These are phyloP conservation scores for Daubentonia madagascariensis DNA, from an alignment of 2,113 vertebrate species.

Conservation along the genomic window DNA sequence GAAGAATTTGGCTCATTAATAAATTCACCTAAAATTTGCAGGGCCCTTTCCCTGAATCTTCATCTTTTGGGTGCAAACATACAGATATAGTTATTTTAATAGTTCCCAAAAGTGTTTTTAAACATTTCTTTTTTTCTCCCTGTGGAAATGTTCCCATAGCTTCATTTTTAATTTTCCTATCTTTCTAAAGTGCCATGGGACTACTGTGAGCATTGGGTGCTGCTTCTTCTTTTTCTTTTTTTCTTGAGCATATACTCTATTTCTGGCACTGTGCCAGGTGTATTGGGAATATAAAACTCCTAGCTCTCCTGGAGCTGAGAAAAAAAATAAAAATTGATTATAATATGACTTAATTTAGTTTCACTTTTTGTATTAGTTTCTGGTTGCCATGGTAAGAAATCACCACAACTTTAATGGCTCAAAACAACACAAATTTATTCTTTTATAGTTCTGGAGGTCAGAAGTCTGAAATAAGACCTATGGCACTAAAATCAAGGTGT, in stretches of 20 bases:
- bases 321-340: not conserved
- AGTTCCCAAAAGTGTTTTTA: not conserved
- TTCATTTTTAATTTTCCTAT: not conserved
- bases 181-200: not conserved
- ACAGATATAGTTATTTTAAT: not conserved
- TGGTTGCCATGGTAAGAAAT: not conserved
- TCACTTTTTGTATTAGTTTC: conserved; percentile 6
- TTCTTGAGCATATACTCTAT: not conserved
- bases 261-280: not conserved
- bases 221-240: not conserved
- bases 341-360: not conserved
- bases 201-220: not conserved
- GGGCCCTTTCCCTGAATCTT: not conserved
- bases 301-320: not conserved
- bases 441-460: not conserved
- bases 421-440: not conserved
- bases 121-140: not conserved
- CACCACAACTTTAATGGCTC: not conserved
- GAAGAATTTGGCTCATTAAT: not conserved
- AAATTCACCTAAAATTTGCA: not conserved
- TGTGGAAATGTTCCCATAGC: not conserved
- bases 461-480: not conserved
- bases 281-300: not conserved
- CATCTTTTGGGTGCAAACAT: not conserved
- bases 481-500: not conserved